Percentiles rank a stretch among this genome's conserved stretches.
Conservation (phyloP, 1,140 invertebrate species). For the Papilio polytes region DNA sequence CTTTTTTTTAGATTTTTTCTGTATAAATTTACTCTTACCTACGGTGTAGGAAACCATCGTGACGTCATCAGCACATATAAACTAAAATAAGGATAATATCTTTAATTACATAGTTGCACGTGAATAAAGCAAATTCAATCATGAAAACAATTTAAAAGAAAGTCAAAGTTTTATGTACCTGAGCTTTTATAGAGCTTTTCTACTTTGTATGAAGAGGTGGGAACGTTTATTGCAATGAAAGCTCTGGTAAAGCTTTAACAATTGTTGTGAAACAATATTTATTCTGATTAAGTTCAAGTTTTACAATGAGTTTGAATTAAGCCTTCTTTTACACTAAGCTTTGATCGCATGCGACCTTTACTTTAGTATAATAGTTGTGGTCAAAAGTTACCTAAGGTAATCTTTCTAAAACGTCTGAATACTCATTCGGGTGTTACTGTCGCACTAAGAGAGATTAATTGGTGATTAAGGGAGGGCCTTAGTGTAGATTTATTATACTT, state of each 20-base stretch:
- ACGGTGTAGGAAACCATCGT: no score
- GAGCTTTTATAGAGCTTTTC: neutral
- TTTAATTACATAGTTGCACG: neutral
- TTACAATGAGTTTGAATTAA: neutral
- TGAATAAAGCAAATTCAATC: conserved; percentile 1
- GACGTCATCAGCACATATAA: neutral
- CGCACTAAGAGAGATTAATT: neutral
- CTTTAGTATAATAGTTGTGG: neutral
- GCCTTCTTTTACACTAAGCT: neutral
- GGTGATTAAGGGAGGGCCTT: neutral
- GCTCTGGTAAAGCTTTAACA: neutral
- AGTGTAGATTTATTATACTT: neutral
- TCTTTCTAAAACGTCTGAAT: no score
- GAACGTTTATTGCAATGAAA: conserved; percentile 6
- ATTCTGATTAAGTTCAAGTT: neutral
- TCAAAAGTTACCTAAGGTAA: no score
- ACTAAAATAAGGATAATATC: neutral
- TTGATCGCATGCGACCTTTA: neutral
- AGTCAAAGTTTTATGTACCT: neutral
- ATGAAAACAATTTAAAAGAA: neutral
- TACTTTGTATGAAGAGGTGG: neutral
- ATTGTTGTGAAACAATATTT: neutral
- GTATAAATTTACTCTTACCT: no score
- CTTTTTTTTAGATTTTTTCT: no score
- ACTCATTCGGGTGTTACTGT: neutral